phyloP scores from a whole-genome alignment of 2,797 vertebrate genomes.

The Microcaecilia unicolor region DNA sequence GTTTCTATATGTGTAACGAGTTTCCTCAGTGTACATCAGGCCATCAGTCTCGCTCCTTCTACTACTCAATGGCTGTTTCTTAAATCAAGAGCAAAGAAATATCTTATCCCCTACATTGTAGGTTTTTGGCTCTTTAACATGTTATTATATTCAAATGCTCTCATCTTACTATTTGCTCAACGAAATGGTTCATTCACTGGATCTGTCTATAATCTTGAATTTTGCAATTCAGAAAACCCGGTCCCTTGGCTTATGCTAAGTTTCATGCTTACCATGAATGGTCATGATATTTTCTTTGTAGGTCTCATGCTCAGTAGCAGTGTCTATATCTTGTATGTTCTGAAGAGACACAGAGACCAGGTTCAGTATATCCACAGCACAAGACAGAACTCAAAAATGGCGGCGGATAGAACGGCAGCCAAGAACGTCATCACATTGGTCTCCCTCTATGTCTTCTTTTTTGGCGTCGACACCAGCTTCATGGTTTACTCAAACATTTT shows the following conservation, averaged over 20 bases:
- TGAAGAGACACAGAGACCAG: background rate
- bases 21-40: background rate
- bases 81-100: background rate
- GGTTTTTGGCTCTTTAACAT: background rate
- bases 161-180: no score
- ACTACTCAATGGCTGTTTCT: background rate
- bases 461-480: background rate
- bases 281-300: background rate
- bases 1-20: background rate
- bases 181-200: no score
- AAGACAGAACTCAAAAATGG: background rate
- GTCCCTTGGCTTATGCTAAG: background rate
- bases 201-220: background rate
- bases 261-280: background rate
- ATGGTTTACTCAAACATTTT: background rate
- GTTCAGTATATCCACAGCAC: background rate
- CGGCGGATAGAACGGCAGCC: background rate
- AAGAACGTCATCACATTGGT: background rate
- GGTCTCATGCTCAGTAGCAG: background rate
- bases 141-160: background rate
- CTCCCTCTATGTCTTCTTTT: background rate
- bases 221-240: background rate
- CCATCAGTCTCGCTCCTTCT: background rate
- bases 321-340: background rate
- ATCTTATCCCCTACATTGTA: no score